Conservation (phyloP, 2,113 vertebrate genomes). For the Phylloscopus trochiloides region DNA sequence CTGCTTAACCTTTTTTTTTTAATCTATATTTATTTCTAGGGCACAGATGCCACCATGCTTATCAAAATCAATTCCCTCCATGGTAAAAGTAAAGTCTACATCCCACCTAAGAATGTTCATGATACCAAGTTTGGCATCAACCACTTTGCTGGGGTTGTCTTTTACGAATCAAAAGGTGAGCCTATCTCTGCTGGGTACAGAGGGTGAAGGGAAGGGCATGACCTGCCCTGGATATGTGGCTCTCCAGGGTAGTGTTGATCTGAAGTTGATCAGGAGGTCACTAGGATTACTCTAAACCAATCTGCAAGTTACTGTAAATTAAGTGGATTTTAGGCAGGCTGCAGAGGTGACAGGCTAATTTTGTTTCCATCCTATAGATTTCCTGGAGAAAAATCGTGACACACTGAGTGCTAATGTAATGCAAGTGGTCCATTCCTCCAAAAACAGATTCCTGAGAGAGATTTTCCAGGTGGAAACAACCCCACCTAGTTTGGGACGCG, state of each 20-base stretch:
- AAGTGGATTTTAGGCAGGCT: neutral
- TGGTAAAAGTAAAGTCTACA: slow-evolving; percentile 79
- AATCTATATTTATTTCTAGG: slow-evolving; percentile 71
- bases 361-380: slow-evolving; percentile 74
- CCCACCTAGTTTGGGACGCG: slow-evolving; percentile 30
- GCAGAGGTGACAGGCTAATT: neutral
- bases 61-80: slow-evolving; percentile 85
- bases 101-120: slow-evolving; percentile 84
- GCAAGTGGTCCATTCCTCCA: slow-evolving; percentile 82
- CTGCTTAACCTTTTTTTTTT: neutral
- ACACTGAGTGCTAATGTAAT: slow-evolving; percentile 85
- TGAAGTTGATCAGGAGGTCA: neutral
- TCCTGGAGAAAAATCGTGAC: slow-evolving; percentile 96
- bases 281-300: slow-evolving; percentile 22
- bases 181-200: neutral
- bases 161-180: slow-evolving; percentile 89
- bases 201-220: neutral
- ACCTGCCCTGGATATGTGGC: neutral
- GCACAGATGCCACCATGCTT: slow-evolving; percentile 89
- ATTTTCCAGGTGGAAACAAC: slow-evolving; percentile 77
- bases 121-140: slow-evolving; percentile 86
- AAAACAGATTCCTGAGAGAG: slow-evolving; percentile 86
- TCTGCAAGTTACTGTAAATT: slow-evolving; percentile 2
- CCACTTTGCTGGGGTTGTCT: slow-evolving; percentile 92
- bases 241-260: neutral